These are phyloP conservation scores for Acrobasis consociella DNA, from an alignment of 2,888 invertebrate species.

Conservation along the genomic window DNA sequence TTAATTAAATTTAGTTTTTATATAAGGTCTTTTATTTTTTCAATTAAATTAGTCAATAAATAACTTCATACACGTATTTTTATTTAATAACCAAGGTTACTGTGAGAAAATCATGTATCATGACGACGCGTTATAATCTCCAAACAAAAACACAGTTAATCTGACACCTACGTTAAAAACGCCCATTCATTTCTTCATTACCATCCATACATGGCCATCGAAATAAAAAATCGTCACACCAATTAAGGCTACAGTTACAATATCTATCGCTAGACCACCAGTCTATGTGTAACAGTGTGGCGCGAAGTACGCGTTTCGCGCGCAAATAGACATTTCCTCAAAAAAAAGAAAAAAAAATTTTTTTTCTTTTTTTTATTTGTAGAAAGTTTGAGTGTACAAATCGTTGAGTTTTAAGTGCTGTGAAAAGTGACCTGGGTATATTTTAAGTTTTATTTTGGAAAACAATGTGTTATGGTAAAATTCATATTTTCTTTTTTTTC, in stretches of 20 bases:
- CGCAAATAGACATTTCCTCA: background rate
- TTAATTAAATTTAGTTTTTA: too few relatives aligned
- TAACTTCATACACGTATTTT: too few relatives aligned
- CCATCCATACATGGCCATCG: constrained; percentile 28
- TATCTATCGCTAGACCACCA: constrained; percentile 10
- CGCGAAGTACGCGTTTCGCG: constrained; percentile 1
- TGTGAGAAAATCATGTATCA: background rate
- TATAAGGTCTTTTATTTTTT: too few relatives aligned
- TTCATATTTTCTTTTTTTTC: too few relatives aligned
- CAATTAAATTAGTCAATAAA: too few relatives aligned
- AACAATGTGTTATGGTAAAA: constrained; percentile 8
- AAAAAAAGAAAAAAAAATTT: background rate
- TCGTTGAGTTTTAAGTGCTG: constrained; percentile 3
- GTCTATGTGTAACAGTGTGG: constrained; percentile 10
- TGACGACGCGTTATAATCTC: background rate
- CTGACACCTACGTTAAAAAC: constrained; percentile 2
- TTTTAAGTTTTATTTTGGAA: constrained; percentile 5
- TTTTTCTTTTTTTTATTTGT: background rate
- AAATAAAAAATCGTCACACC: constrained; percentile 32
- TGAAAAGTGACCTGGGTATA: background rate
- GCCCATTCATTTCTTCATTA: constrained; percentile 14
- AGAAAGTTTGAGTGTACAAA: background rate
- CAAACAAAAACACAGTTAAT: constrained; percentile 4
- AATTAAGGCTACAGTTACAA: constrained; percentile 47
- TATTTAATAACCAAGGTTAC: too few relatives aligned